These are phyloP conservation scores for Hermaeophaga mercurialis DNA, from an alignment of 2,888 invertebrate species.

Conservation along the genomic window DNA sequence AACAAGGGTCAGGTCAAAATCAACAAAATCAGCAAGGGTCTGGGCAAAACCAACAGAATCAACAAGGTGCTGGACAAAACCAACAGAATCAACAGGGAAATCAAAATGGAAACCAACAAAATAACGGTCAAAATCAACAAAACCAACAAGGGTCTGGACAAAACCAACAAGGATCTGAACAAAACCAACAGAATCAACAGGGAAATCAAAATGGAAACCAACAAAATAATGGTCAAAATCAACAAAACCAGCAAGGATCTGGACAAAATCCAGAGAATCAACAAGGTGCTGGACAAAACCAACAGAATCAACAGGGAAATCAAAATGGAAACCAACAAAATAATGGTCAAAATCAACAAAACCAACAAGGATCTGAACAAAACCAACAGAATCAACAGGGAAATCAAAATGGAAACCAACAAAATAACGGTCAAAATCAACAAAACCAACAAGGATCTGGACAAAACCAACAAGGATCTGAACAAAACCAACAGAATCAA, in stretches of 20 bases:
- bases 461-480: constrained; percentile 10
- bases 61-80: constrained; percentile 29
- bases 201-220: too few species aligned
- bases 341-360: constrained; percentile 21
- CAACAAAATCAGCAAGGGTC: constrained; percentile 24
- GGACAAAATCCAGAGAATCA: constrained; percentile 34
- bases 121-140: constrained; percentile 36
- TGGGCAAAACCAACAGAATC: constrained; percentile 25
- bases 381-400: constrained; percentile 27
- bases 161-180: constrained; percentile 7
- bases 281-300: constrained; percentile 17
- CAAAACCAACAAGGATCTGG: constrained; percentile 21
- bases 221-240: constrained; percentile 26
- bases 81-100: constrained; percentile 23
- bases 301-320: constrained; percentile 17
- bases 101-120: too few species aligned
- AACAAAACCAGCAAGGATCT: constrained; percentile 28
- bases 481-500: constrained; percentile 28
- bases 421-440: constrained; percentile 31
- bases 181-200: constrained; percentile 30
- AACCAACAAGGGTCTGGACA: constrained; percentile 10
- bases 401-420: too few species aligned
- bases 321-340: too few species aligned
- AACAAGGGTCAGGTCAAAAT: constrained; percentile 18
- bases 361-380: constrained; percentile 12